Percentiles rank a stretch among this genome's conserved stretches.
These are phyloP conservation scores for Julus scandinavius DNA, from an alignment of 2,888 invertebrate genomes.

Conservation along the genomic window DNA sequence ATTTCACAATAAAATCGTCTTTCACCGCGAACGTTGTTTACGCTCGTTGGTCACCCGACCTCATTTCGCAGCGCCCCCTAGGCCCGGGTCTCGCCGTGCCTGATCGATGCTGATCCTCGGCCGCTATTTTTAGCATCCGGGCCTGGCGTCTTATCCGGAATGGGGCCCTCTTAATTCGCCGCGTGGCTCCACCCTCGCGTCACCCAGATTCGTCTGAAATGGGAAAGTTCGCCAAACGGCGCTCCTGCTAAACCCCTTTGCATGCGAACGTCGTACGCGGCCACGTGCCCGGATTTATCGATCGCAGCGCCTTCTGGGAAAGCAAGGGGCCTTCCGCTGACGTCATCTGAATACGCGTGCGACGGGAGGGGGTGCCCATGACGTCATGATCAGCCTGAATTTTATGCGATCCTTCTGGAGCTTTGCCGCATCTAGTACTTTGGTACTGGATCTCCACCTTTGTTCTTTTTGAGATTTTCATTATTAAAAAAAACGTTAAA, in stretches of 20 bases:
- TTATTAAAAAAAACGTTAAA: too few species aligned
- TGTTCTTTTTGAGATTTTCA: too few species aligned
- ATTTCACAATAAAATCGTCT: too few species aligned
- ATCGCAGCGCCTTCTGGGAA: constrained; percentile 6
- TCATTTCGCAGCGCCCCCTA: not conserved
- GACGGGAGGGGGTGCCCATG: not conserved
- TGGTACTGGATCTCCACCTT: not conserved
- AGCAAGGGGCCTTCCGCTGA: not conserved
- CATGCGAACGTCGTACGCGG: not conserved
- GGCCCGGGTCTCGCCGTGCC: too few species aligned
- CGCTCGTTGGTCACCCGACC: not conserved
- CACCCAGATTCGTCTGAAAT: not conserved
- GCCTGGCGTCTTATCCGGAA: not conserved
- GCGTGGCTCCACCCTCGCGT: not conserved
- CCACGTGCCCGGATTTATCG: not conserved
- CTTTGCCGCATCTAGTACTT: not conserved
- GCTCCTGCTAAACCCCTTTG: not conserved
- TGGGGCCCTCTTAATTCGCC: not conserved
- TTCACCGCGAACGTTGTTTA: not conserved
- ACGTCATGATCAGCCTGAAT: not conserved
- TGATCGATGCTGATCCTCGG: not conserved
- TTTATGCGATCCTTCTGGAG: not conserved
- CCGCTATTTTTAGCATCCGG: constrained; percentile 1
- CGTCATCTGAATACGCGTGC: not conserved
- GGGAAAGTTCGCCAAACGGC: not conserved